Conservation (phyloP, 2,888 invertebrate species). For the Epinotia brunnichana region DNA sequence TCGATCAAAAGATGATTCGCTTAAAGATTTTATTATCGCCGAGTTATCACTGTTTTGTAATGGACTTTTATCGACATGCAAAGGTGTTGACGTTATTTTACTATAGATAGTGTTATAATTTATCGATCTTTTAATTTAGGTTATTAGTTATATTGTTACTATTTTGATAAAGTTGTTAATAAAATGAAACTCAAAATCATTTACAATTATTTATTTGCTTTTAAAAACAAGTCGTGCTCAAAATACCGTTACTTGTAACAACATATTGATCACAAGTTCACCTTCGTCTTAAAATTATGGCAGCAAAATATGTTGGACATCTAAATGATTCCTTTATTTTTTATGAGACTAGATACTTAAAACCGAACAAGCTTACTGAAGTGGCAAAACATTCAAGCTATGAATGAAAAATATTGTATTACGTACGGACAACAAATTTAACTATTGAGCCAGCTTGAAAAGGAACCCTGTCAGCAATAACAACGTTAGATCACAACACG, state of each 20-base stretch:
- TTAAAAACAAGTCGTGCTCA: constrained; percentile 69
- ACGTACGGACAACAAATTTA: not conserved
- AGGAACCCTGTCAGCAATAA: not conserved
- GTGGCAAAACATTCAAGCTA: constrained; percentile 4
- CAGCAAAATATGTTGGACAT: constrained; percentile 57
- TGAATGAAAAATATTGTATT: not conserved
- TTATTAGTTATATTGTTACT: constrained; percentile 39
- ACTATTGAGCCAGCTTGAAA: not conserved
- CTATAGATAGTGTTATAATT: constrained; percentile 61
- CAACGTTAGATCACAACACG: not conserved
- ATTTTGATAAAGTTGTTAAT: constrained; percentile 49
- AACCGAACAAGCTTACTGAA: constrained; percentile 11
- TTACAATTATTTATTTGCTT: constrained; percentile 47
- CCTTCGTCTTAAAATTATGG: constrained; percentile 64
- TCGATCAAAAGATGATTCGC: constrained; percentile 58
- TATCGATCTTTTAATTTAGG: constrained; percentile 46
- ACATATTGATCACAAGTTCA: constrained; percentile 77
- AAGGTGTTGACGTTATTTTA: constrained; percentile 74
- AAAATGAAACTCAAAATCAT: constrained; percentile 58
- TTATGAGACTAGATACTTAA: constrained; percentile 42
- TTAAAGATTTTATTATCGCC: constrained; percentile 70
- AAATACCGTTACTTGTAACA: constrained; percentile 67
- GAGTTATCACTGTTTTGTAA: constrained; percentile 76
- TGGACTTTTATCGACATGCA: constrained; percentile 72
- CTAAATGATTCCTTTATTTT: constrained; percentile 22